A percentile compares a stretch with the other conserved stretches of the same genome.
These are phyloP conservation scores for Euleptes europaea DNA, from an alignment of 2,113 vertebrate species.

Conservation along the genomic window DNA sequence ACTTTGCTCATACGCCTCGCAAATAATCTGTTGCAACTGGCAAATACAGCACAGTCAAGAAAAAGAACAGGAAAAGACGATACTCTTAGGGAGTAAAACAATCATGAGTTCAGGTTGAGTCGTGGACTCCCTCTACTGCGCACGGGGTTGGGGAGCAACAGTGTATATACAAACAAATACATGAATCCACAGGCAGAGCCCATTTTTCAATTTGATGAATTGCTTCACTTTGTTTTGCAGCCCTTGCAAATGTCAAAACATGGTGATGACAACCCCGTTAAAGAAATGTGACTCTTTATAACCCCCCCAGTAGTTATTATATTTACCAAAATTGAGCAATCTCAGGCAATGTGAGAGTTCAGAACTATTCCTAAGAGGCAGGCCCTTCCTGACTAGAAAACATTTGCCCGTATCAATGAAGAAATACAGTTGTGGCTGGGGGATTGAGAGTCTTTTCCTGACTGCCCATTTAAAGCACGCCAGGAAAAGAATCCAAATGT, in stretches of 20 bases:
- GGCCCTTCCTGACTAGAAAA: not conserved
- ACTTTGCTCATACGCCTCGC: not conserved
- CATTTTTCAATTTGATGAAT: not conserved
- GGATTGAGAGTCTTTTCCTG: not conserved
- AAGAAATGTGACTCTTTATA: rapidly evolving
- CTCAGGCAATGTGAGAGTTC: not conserved
- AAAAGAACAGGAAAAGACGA: not conserved
- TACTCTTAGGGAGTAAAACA: not conserved
- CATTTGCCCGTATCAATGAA: not conserved
- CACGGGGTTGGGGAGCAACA: not conserved
- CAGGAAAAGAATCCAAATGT: not conserved
- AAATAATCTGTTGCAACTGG: not conserved
- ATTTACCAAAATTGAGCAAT: not conserved
- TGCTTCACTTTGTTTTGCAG: rapidly evolving
- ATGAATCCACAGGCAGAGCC: not conserved
- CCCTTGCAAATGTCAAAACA: not conserved
- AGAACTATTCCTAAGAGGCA: not conserved
- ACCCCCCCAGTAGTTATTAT: not conserved
- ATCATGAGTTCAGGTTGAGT: not conserved
- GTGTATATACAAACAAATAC: not conserved
- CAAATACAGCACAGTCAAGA: not conserved
- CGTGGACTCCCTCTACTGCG: not conserved
- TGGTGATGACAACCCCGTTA: rapidly evolving
- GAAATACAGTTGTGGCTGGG: not conserved
- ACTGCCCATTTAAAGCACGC: not conserved